Conservation (phyloP, 2,797 vertebrate species). For the Dicrostonyx torquatus region DNA sequence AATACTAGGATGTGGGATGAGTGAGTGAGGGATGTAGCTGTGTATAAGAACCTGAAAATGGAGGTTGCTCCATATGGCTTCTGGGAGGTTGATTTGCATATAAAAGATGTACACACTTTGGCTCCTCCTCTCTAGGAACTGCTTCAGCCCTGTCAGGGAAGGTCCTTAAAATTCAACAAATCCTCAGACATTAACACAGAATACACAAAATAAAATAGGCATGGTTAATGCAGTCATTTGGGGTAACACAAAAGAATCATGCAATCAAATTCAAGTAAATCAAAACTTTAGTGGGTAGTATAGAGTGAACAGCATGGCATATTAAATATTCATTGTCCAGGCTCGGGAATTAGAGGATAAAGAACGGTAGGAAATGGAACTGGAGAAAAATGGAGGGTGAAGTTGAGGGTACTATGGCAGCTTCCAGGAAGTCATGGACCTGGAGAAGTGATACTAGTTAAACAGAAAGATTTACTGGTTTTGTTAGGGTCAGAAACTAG, state of each 20-base stretch:
- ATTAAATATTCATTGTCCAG: too few relatives aligned
- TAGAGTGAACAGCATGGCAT: neutral
- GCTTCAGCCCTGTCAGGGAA: too few relatives aligned
- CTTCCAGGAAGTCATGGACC: neutral
- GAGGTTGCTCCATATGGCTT: neutral
- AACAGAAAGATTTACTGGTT: too few relatives aligned
- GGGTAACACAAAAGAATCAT: neutral
- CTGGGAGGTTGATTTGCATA: neutral
- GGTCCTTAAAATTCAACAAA: neutral
- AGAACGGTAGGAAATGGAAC: neutral
- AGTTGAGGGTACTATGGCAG: neutral
- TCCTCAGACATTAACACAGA: neutral
- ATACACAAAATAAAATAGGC: neutral
- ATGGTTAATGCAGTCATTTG: neutral
- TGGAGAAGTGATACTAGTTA: neutral
- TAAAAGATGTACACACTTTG: neutral
- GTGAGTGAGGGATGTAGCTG: too few relatives aligned
- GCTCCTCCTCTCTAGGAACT: neutral
- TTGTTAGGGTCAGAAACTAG: too few relatives aligned
- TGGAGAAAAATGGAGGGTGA: neutral
- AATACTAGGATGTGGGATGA: neutral
- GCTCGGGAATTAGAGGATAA: neutral
- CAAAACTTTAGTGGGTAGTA: neutral
- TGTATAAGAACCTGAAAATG: neutral
- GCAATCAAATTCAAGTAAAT: neutral